Evolutionary conservation across 2,888 invertebrate species (phyloP).

Genomic region (Argyresthia goedartella): DNA sequence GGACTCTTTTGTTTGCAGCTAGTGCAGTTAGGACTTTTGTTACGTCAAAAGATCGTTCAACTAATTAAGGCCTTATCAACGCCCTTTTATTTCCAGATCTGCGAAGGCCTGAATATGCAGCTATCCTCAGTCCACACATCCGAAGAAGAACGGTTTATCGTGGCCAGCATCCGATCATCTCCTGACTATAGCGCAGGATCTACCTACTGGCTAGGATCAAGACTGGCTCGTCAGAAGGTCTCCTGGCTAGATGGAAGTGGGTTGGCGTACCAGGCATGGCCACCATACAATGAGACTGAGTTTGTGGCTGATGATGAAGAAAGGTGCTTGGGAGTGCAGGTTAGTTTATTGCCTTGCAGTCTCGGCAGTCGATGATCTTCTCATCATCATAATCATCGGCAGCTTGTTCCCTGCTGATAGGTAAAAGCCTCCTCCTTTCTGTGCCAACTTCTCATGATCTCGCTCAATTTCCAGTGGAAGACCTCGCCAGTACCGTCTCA

Average conservation of each 20-base stretch:
- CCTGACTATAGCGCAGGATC: conserved; percentile 79
- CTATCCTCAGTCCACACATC: conserved; percentile 76
- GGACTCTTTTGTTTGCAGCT: too few relatives aligned
- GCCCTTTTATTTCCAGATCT: conserved; percentile 55
- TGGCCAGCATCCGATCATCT: conserved; percentile 76
- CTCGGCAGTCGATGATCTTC: too few relatives aligned
- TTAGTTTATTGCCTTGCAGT: conserved; percentile 12
- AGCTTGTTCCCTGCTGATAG: too few relatives aligned
- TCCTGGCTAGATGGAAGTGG: conserved; percentile 76
- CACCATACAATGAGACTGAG: conserved; percentile 66
- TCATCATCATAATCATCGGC: too few relatives aligned
- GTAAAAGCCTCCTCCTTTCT: too few relatives aligned
- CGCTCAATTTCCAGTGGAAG: conserved; percentile 70
- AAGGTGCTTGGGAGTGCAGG: conserved; percentile 54
- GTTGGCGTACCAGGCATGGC: conserved; percentile 75
- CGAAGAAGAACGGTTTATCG: conserved; percentile 80
- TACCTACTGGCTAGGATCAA: conserved; percentile 81
- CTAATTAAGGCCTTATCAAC: too few relatives aligned
- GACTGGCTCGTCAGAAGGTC: conserved; percentile 21
- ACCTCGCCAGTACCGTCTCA: conserved; percentile 74
- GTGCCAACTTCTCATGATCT: too few relatives aligned
- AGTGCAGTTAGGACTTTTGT: too few relatives aligned
- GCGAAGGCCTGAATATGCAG: conserved; percentile 78
- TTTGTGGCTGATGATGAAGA: conserved; percentile 38
- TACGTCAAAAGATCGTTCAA: too few relatives aligned